Conservation (phyloP, 2,888 invertebrate species). For the Leistus spinibarbis region DNA sequence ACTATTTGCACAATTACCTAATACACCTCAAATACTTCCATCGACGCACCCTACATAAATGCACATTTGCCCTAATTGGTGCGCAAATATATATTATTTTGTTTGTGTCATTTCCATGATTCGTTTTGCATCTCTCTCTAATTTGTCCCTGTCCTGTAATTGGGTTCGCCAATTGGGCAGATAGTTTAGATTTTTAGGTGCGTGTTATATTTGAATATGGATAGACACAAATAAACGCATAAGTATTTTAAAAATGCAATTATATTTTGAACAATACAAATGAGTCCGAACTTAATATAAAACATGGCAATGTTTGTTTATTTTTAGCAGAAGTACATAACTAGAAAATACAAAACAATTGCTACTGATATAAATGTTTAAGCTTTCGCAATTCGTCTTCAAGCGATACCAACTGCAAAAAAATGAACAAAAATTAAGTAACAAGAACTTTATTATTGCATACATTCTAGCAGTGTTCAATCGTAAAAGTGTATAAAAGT, state of each 20-base stretch:
- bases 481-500: conserved; percentile 16
- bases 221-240: neutral
- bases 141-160: no score
- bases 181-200: no score
- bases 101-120: no score
- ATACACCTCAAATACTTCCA: conserved; percentile 8
- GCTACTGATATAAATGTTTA: conserved; percentile 7
- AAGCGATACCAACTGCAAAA: conserved; percentile 24
- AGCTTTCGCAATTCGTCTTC: conserved; percentile 13
- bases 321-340: no score
- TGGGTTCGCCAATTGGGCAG: no score
- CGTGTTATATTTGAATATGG: no score
- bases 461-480: conserved; percentile 15
- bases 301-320: neutral
- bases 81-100: neutral
- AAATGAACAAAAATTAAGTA: conserved; percentile 26
- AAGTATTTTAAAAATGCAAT: neutral
- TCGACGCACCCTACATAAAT: neutral
- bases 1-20: conserved; percentile 12
- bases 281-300: neutral
- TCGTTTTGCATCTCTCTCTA: neutral
- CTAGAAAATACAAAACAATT: neutral
- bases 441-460: conserved; percentile 23
- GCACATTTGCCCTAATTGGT: neutral
- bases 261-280: neutral